phyloP scores from a whole-genome alignment of 2,113 vertebrate genomes.

The Danionella cerebrum region DNA sequence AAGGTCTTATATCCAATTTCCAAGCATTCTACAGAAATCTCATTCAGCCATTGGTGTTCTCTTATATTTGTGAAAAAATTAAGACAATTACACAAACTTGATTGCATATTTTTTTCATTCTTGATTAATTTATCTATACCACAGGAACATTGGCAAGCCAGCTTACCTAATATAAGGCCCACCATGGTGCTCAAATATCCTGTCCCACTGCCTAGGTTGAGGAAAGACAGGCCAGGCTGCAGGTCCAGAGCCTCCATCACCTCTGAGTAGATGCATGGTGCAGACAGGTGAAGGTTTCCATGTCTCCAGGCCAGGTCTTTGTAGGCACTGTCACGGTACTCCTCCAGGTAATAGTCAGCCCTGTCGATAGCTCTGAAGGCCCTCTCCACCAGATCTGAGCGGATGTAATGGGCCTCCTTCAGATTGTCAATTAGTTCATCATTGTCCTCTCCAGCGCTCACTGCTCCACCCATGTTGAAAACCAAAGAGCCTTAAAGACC shows the following conservation, averaged over 20 bases:
- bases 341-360: slow-evolving; percentile 95
- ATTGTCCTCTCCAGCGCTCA: slow-evolving; percentile 94
- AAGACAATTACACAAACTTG: too few relatives aligned
- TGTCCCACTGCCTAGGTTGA: slow-evolving; percentile 94
- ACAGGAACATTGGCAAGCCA: too few relatives aligned
- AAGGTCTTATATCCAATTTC: too few relatives aligned
- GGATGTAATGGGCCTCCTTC: slow-evolving; percentile 94
- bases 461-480: slow-evolving; percentile 87
- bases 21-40: too few relatives aligned
- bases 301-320: slow-evolving; percentile 96
- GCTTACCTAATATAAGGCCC: slow-evolving; percentile 89
- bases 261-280: slow-evolving; percentile 95
- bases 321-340: slow-evolving; percentile 93
- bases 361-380: slow-evolving; percentile 90
- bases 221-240: slow-evolving; percentile 86
- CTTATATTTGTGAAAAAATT: too few relatives aligned
- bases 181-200: slow-evolving; percentile 98
- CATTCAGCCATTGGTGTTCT: too few relatives aligned
- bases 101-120: too few relatives aligned
- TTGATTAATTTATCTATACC: too few relatives aligned
- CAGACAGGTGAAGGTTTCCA: slow-evolving; percentile 93
- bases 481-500: slow-evolving; percentile 10
- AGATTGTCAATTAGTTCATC: slow-evolving; percentile 94
- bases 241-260: slow-evolving; percentile 98
- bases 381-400: slow-evolving; percentile 85